Base-by-base conservation (phyloP, 2,888 invertebrate species). In the Trachelus iudaicus region DNA sequence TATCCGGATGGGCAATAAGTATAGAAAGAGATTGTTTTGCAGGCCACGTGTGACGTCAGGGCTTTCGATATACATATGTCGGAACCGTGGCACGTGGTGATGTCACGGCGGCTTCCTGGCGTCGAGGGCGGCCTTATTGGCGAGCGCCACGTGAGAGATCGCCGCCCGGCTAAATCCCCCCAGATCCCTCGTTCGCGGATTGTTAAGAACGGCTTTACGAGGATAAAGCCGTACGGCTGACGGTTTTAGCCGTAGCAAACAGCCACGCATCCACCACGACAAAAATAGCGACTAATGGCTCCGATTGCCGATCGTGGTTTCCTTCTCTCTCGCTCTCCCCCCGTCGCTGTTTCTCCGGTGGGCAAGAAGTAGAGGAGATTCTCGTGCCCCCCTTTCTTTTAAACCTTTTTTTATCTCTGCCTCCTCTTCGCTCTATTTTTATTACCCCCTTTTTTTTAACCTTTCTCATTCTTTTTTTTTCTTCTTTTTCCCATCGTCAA, bases 211-310 rank as follows among this genome's bases (percentile, higher is more conserved):
- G 12, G 75, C 40, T 73, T 73, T 33, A 69, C 76, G 80, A 69
- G 77, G 80, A 79, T 73, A 75, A 69, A 77, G 69, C 69, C 69
- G 79, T 77, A 71, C 76, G 75, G 77, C 79, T 76, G 79, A 78
- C 84, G 79, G 79, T 75, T 81, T 81, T 80, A 77, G 78, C 81
- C 79, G 82, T 79, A 82, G 80, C 83, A 81, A 85, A 85, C 82
- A 83, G 81, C 80, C 79, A 80, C 82, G 83, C 81, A 83, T 85
- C 84, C 76, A 78, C 78, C 73, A 56, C 79, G 84, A 85, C 84
- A 82, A 85, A 85, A 85, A 85, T 85, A 85, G 83, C 85, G 81
- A 81, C 85, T 83, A 83, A 85, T 85, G 85, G 81, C 81, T 84
- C 79, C 81, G 83, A 85, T 85, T 83, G 85, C 83, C 81, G 84